Evolutionary conservation across 2,113 vertebrate genomes (phyloP).

Genomic region (Cyanoliseus patagonus): DNA sequence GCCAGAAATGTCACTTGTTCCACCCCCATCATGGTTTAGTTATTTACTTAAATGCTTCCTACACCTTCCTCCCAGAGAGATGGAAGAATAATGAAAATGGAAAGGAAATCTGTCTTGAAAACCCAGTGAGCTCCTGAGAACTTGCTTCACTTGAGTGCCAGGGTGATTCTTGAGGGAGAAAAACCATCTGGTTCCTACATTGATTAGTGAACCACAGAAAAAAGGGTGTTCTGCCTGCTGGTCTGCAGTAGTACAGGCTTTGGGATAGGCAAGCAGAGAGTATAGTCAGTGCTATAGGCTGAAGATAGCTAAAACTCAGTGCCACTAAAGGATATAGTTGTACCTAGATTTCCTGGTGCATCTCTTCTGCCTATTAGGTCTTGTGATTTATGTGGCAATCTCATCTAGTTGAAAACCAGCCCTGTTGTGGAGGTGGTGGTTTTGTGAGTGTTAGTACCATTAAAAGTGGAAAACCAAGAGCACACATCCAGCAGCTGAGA

Average conservation of each 20-base stretch:
- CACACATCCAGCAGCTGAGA: neutral
- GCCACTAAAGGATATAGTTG: neutral
- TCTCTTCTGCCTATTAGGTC: neutral
- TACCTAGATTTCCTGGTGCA: neutral
- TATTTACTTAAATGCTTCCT: slow-evolving; percentile 22
- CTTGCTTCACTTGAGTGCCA: neutral
- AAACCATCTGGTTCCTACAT: neutral
- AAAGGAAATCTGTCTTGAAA: neutral
- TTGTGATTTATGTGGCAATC: rapidly evolving
- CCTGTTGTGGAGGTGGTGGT: neutral
- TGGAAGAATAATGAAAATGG: neutral
- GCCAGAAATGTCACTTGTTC: slow-evolving; percentile 29
- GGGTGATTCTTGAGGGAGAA: neutral
- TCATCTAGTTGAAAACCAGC: neutral
- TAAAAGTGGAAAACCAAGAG: neutral
- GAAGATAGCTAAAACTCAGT: neutral
- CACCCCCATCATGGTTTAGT: slow-evolving; percentile 6
- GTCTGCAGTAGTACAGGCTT: neutral
- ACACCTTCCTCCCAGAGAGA: neutral
- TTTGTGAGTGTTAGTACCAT: neutral
- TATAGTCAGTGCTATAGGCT: neutral
- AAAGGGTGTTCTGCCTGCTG: neutral
- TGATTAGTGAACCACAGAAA: neutral
- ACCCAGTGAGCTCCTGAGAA: neutral
- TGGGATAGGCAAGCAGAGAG: neutral